phyloP scores from a whole-genome alignment of 1,140 invertebrate genomes.

The Colletes latitarsis region DNA sequence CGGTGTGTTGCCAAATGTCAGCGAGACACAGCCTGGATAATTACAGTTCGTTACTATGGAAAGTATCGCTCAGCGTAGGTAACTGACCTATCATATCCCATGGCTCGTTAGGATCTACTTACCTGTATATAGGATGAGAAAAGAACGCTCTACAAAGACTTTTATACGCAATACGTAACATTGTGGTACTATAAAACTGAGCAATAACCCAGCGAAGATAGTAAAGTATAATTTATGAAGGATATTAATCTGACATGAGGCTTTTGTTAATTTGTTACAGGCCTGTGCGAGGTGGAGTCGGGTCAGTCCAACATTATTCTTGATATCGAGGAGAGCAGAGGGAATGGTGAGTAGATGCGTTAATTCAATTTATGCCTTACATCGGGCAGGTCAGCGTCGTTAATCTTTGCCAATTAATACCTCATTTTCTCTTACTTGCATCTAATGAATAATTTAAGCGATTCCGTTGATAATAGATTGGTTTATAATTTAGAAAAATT shows the following conservation, averaged over 20 bases:
- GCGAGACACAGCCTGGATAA: background rate
- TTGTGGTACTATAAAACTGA: background rate
- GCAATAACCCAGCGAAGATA: background rate
- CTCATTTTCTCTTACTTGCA: background rate
- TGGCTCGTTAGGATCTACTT: background rate
- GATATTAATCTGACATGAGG: background rate
- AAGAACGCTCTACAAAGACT: background rate
- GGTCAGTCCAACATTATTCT: conserved; percentile 93
- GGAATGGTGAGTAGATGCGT: conserved; percentile 86
- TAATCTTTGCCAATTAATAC: conserved; percentile 1
- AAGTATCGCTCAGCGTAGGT: background rate
- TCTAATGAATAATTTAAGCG: background rate
- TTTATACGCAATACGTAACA: background rate
- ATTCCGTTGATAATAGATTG: no score
- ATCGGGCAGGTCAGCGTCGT: no score
- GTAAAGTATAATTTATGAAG: conserved; percentile 2
- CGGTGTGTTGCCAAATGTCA: background rate
- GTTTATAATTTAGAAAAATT: no score
- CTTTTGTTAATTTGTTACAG: conserved; percentile 81
- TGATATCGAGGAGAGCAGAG: conserved; percentile 93
- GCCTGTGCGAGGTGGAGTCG: conserved; percentile 90
- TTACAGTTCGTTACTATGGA: conserved; percentile 1
- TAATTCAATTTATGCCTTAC: conserved; percentile 1
- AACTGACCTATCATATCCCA: conserved; percentile 1
- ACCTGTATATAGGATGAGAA: background rate